Evolutionary conservation across 2,797 vertebrate genomes (phyloP).

Genomic region (Rachycentron canadum): DNA sequence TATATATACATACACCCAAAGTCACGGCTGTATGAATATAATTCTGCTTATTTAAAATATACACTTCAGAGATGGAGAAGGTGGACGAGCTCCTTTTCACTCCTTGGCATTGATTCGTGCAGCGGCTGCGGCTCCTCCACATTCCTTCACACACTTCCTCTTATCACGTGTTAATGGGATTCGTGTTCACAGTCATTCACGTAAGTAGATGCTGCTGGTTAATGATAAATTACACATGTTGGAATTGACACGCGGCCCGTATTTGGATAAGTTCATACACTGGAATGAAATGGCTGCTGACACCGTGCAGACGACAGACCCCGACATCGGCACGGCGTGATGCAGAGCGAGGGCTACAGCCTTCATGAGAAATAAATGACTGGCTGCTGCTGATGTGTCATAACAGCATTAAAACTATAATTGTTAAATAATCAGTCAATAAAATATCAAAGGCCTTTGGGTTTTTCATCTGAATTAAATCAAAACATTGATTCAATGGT

Average conservation of each 20-base stretch:
- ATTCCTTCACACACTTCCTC: conserved; percentile 58
- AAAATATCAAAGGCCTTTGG: neutral
- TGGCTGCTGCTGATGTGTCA: neutral
- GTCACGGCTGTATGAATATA: conserved; percentile 9
- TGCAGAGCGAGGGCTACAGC: neutral
- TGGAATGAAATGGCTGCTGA: conserved; percentile 43
- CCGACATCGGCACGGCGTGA: neutral
- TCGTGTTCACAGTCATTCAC: conserved; percentile 72
- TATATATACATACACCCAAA: neutral
- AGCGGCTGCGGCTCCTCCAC: conserved; percentile 42
- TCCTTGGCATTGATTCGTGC: conserved; percentile 31
- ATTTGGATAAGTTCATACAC: conserved; percentile 63
- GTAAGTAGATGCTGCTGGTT: conserved; percentile 53
- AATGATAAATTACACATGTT: conserved; percentile 72
- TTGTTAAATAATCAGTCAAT: neutral
- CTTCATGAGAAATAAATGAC: neutral
- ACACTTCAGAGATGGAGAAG: conserved; percentile 21
- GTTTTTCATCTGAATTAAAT: neutral
- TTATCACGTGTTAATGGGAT: conserved; percentile 68
- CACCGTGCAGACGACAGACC: conserved; percentile 14
- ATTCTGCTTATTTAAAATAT: conserved; percentile 19
- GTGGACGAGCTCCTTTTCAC: neutral
- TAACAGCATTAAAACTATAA: neutral
- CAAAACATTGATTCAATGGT: neutral
- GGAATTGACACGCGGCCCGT: conserved; percentile 52